Evolutionary conservation across 2,888 invertebrate species (phyloP).

Genomic region (Rapana venosa): DNA sequence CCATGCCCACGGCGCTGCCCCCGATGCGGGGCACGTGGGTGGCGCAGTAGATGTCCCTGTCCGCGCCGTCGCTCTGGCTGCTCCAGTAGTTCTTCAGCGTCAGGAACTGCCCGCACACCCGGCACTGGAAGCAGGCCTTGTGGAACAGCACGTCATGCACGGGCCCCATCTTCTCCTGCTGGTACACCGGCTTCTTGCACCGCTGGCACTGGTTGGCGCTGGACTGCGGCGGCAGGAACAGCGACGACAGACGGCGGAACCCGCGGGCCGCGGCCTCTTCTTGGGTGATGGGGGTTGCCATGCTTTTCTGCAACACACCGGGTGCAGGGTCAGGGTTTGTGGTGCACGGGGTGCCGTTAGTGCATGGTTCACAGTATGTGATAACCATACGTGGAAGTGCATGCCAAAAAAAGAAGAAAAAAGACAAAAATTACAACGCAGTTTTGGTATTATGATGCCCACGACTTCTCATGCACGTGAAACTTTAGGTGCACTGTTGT

Average conservation of each 20-base stretch:
- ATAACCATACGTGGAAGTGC: neutral
- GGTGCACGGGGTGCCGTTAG: no score
- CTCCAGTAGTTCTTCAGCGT: constrained; percentile 77
- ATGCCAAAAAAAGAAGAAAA: no score
- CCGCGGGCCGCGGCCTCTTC: constrained; percentile 58
- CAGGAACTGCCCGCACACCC: constrained; percentile 86
- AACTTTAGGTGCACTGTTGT: no score
- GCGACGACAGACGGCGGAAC: constrained; percentile 63
- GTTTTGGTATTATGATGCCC: no score
- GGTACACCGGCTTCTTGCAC: constrained; percentile 93
- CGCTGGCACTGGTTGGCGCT: constrained; percentile 57
- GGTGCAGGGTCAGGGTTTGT: no score
- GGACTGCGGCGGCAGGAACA: constrained; percentile 62
- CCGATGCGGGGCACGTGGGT: constrained; percentile 71
- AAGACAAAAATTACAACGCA: neutral
- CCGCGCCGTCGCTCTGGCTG: constrained; percentile 68
- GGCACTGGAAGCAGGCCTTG: constrained; percentile 83
- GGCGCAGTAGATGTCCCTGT: constrained; percentile 76
- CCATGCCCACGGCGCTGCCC: constrained; percentile 79
- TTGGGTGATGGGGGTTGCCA: constrained; percentile 28
- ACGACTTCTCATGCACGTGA: no score
- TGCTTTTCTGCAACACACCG: neutral
- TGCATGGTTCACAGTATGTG: no score
- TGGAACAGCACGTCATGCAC: constrained; percentile 95
- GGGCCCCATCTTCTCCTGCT: constrained; percentile 92